Percentiles rank a stretch among this genome's conserved stretches.
Evolutionary conservation across 2,113 vertebrate species (phyloP).

Genomic region (Corydoras sp.): DNA sequence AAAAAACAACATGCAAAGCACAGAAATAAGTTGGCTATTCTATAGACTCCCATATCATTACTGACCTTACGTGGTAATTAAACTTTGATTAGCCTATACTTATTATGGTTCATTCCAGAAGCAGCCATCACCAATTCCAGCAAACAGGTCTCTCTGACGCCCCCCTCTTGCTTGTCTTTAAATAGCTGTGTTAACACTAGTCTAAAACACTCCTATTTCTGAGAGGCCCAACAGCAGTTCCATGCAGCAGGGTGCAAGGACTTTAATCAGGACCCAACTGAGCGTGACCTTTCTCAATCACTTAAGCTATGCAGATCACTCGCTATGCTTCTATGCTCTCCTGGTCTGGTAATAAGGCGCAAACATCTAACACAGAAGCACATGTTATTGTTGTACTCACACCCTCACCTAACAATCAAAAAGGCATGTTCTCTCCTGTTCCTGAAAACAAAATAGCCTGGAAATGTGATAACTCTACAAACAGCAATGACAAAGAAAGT

Average conservation of each 20-base stretch:
- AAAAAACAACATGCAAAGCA: neutral
- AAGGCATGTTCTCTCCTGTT: slow-evolving; percentile 93
- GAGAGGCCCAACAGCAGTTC: slow-evolving; percentile 46
- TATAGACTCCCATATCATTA: slow-evolving; percentile 25
- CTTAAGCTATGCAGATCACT: slow-evolving; percentile 52
- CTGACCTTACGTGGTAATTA: slow-evolving; percentile 33
- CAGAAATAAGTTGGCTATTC: neutral
- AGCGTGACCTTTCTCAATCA: slow-evolving; percentile 64
- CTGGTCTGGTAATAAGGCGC: slow-evolving; percentile 54
- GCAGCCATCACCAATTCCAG: slow-evolving; percentile 22
- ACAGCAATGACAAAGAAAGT: too few relatives aligned
- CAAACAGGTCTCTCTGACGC: slow-evolving; percentile 19
- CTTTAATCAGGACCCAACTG: slow-evolving; percentile 69
- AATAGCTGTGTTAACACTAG: slow-evolving; percentile 44
- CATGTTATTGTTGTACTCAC: neutral
- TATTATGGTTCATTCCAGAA: slow-evolving; percentile 21
- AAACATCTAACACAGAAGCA: slow-evolving; percentile 35
- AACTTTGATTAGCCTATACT: slow-evolving; percentile 27
- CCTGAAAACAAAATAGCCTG: slow-evolving; percentile 93
- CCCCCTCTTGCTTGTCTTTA: slow-evolving; percentile 13
- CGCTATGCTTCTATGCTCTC: slow-evolving; percentile 47
- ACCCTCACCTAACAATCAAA: slow-evolving; percentile 88
- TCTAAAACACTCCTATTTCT: slow-evolving; percentile 51
- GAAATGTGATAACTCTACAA: slow-evolving; percentile 14
- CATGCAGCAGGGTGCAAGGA: slow-evolving; percentile 47